Evolutionary conservation across 2,113 vertebrate genomes (phyloP).

Genomic region (Hemichromis elongatus): DNA sequence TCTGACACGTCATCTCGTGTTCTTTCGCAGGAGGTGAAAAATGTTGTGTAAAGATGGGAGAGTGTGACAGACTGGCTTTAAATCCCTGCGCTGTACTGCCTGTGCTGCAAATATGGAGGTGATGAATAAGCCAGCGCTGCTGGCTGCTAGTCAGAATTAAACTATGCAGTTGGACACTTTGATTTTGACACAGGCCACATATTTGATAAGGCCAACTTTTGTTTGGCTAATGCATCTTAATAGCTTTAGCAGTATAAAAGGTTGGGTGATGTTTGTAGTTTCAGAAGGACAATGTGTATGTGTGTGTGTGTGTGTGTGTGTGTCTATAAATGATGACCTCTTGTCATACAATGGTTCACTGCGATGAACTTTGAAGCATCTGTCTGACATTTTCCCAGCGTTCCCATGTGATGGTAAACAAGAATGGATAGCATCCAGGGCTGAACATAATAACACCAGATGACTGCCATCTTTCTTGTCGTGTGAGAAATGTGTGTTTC

Average conservation of each 20-base stretch:
- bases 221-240: conserved; percentile 17
- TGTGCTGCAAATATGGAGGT: conserved; percentile 35
- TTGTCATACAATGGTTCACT: neutral
- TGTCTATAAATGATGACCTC: neutral
- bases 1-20: conserved; percentile 27
- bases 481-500: conserved; percentile 13
- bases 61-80: conserved; percentile 27
- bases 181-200: conserved; percentile 17
- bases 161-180: conserved; percentile 28
- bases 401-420: conserved; percentile 39
- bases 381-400: conserved; percentile 43
- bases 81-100: neutral
- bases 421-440: conserved; percentile 32
- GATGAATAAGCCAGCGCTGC: conserved; percentile 45
- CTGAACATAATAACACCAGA: conserved; percentile 38
- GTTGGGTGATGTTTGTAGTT: neutral
- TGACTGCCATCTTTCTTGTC: conserved; percentile 39
- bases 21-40: conserved; percentile 40
- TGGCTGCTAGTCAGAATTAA: conserved; percentile 39
- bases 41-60: conserved; percentile 24
- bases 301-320: neutral
- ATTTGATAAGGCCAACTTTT: conserved; percentile 50
- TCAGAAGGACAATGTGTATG: neutral
- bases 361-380: conserved; percentile 51
- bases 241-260: neutral